Conservation (phyloP, 2,888 invertebrate species). For the Candidula unifasciata region DNA sequence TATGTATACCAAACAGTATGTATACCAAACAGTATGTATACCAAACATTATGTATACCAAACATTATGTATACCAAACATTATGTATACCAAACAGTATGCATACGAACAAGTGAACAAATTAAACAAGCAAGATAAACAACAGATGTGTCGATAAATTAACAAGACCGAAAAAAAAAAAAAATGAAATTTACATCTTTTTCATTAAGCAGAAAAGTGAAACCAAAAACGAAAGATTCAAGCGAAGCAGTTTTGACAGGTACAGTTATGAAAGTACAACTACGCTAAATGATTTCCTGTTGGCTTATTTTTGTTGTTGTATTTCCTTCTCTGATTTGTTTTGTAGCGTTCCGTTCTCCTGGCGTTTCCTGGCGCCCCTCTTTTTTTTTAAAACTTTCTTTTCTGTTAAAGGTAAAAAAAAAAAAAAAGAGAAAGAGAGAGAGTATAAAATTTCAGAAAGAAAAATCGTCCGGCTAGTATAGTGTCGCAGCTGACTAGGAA, state of each 20-base stretch:
- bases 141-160: constrained; percentile 5
- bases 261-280: not conserved
- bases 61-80: no score
- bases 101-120: no score
- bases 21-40: no score
- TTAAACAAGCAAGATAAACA: not conserved
- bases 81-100: no score
- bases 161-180: constrained; percentile 14
- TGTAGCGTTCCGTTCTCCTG: not conserved
- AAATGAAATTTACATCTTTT: constrained; percentile 4
- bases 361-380: not conserved
- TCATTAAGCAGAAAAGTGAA: not conserved
- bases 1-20: no score
- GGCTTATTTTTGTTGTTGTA: not conserved
- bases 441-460: not conserved
- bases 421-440: not conserved
- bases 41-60: no score
- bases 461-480: not conserved
- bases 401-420: no score
- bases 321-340: not conserved
- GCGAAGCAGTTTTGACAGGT: constrained; percentile 17
- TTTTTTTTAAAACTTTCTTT: constrained; percentile 3
- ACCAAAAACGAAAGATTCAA: not conserved
- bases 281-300: constrained; percentile 31
- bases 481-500: constrained; percentile 3